Evolutionary conservation across 1,140 invertebrate species (phyloP), one percentile per base, ranked within the genome.

Genomic region (Pogonomyrmex californicus): DNA sequence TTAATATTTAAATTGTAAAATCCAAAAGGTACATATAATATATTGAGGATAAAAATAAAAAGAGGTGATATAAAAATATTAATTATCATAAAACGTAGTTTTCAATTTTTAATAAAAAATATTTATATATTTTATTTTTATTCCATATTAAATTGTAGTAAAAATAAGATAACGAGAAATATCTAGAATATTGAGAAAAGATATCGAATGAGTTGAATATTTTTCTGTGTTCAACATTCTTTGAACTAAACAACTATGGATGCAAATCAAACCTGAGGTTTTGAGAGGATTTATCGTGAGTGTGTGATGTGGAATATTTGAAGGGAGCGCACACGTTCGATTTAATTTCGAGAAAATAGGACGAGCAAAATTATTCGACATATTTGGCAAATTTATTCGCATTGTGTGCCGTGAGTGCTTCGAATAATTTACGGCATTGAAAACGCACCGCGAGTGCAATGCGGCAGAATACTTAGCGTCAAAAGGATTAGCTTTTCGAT

Each of bases 291-390:
- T 71, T 81, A 56, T 56, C 38, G 38, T 81, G 49, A 38, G 23
- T 30, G 23, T 70, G 36, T 70, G 49, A 71, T 36, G 7, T 41
- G 44, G 63, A 81, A 81, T 56, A 81, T 81, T 70, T 70, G 78
- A 81, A 81, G 38, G 17, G 38, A 56, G 30, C 63, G 44, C 41
- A 51, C 5, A 36, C 76, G 60, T 81, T 17, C 65, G 78, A 81
- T 81, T 70, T 81, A 81, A 81, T 81, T 81, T 81, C 65, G 78
- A 70, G 78, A 44, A 70, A 81, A 81, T 71, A 71, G 78, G 14
- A 81, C 14, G 65, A 44, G 12, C 23, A 14, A 71, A 70, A 56
- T 79, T 79, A 79, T 79, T 79, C 76, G 33, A 70, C 65, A 41
- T 47, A 81, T 81, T 70, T 56, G 38, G 65, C 23, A 70, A 79